Conservation (phyloP, 2,888 invertebrate genomes). For the Diarsia rubi region DNA sequence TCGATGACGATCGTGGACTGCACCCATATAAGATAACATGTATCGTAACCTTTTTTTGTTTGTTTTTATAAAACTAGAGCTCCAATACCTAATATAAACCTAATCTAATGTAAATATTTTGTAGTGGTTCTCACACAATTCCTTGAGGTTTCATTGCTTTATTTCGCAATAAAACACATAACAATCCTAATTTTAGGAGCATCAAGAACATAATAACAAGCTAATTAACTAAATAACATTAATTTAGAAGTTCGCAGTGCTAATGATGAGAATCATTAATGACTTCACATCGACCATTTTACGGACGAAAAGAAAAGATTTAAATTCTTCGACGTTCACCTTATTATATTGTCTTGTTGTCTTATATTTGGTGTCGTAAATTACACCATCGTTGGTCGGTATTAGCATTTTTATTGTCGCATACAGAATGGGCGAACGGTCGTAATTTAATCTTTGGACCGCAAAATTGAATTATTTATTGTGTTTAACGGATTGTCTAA, state of each 20-base stretch:
- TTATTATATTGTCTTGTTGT: conserved; percentile 62
- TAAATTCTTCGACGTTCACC: conserved; percentile 55
- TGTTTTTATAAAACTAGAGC: background rate
- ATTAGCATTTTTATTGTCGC: conserved; percentile 90
- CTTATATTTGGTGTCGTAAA: conserved; percentile 77
- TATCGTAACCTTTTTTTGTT: conserved; percentile 14
- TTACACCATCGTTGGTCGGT: conserved; percentile 83
- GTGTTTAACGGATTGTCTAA: conserved; percentile 77
- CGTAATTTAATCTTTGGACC: conserved; percentile 85
- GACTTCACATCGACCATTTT: conserved; percentile 51
- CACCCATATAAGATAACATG: conserved; percentile 49
- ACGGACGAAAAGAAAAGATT: conserved; percentile 33
- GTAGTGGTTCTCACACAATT: conserved; percentile 43
- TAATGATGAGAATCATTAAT: conserved; percentile 62
- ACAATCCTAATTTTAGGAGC: conserved; percentile 36
- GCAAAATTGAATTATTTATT: conserved; percentile 90
- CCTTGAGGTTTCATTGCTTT: conserved; percentile 4
- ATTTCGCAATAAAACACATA: conserved; percentile 44
- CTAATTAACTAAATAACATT: conserved; percentile 66
- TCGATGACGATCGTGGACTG: conserved; percentile 38
- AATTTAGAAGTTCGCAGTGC: conserved; percentile 54
- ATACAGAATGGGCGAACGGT: conserved; percentile 82
- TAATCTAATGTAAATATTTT: conserved; percentile 44
- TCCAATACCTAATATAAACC: conserved; percentile 18
- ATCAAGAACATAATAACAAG: conserved; percentile 46